Conservation (phyloP, 2,113 vertebrate species). For the Piaya cayana region DNA sequence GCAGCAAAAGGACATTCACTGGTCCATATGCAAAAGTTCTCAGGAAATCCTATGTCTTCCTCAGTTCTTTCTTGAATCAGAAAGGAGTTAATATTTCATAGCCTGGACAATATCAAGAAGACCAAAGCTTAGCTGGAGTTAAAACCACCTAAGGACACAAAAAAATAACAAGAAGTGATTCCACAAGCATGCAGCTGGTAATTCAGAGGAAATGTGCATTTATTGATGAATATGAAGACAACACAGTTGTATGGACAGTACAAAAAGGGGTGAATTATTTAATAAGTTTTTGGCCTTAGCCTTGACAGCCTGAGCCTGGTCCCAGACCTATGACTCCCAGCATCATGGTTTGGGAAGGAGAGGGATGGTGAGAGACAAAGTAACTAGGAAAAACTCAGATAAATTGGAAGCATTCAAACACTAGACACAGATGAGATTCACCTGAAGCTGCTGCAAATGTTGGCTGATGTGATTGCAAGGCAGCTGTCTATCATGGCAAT, state of each 20-base stretch:
- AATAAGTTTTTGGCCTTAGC: neutral
- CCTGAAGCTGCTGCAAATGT: neutral
- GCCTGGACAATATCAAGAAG: neutral
- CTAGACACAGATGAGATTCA: neutral
- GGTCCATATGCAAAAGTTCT: neutral
- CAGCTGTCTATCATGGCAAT: neutral
- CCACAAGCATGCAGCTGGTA: accelerated
- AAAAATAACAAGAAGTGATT: neutral
- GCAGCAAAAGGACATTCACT: accelerated
- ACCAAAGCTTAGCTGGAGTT: neutral
- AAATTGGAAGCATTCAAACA: neutral
- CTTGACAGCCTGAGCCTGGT: neutral
- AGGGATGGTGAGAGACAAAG: neutral
- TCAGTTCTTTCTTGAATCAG: neutral
- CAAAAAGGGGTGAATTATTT: neutral
- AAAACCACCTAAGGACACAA: neutral
- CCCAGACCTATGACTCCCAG: neutral
- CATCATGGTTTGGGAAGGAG: neutral
- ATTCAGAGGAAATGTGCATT: neutral
- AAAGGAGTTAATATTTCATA: neutral
- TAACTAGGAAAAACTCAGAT: neutral
- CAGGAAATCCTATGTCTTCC: neutral
- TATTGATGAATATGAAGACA: neutral
- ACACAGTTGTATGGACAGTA: neutral
- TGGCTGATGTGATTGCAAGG: neutral